phyloP scores from a whole-genome alignment of 2,797 vertebrate genomes.

The Pteropus rufus region DNA sequence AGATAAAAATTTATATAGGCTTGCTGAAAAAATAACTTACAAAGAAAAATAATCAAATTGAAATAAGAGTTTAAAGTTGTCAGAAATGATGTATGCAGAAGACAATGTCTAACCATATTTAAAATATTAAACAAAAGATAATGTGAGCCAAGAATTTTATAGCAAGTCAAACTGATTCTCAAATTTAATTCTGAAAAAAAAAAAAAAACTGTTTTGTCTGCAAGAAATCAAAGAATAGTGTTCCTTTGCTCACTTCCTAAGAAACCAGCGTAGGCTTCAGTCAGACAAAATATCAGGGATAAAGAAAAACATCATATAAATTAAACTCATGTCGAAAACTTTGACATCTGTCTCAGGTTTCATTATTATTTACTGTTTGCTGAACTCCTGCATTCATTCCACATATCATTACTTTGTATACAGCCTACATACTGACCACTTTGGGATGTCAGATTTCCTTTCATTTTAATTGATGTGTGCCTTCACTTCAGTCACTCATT shows the following conservation, averaged over 20 bases:
- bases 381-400: no score
- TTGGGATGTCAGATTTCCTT: no score
- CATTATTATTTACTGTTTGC: no score
- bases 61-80: not conserved
- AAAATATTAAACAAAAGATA: not conserved
- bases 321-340: not conserved
- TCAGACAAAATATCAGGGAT: not conserved
- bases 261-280: not conserved
- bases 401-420: no score
- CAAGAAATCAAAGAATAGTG: not conserved
- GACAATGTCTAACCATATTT: not conserved
- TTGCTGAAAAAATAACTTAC: no score
- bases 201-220: not conserved
- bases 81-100: not conserved
- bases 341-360: no score
- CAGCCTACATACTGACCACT: no score
- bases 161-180: not conserved
- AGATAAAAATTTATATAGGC: not conserved
- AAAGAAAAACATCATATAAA: no score
- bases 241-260: not conserved
- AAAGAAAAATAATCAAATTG: not conserved
- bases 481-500: no score
- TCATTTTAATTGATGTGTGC: no score
- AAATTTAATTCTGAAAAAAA: not conserved
- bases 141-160: not conserved